Evolutionary conservation across 2,113 vertebrate species (phyloP).

Genomic region (Myrmecophaga tridactyla): DNA sequence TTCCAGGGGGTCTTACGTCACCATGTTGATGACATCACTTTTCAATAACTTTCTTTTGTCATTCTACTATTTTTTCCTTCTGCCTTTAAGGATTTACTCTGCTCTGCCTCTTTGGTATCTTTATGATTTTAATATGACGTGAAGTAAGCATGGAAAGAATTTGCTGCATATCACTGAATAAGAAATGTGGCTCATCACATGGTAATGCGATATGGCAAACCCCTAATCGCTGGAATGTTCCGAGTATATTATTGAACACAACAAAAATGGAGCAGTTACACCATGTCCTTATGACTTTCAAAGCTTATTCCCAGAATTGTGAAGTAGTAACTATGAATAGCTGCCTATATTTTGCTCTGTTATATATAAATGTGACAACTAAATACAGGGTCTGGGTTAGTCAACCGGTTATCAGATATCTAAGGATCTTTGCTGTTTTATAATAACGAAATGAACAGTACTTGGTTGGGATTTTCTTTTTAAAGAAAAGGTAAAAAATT

Average conservation of each 20-base stretch:
- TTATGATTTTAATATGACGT: constrained; percentile 21
- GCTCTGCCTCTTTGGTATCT: background rate
- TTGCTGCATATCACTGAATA: constrained; percentile 16
- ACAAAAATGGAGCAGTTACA: constrained; percentile 66
- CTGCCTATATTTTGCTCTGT: constrained; percentile 48
- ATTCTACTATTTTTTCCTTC: background rate
- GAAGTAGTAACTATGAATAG: constrained; percentile 68
- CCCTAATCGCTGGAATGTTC: constrained; percentile 45
- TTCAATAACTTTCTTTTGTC: background rate
- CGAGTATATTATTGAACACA: constrained; percentile 46
- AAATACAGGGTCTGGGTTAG: constrained; percentile 48
- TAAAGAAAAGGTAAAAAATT: background rate
- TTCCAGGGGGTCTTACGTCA: too few relatives aligned
- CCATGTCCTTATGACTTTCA: constrained; percentile 52
- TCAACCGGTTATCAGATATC: constrained; percentile 26
- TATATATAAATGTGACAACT: constrained; percentile 61
- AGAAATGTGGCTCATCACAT: constrained; percentile 12
- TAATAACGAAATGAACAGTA: background rate
- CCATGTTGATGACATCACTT: too few relatives aligned
- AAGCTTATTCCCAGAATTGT: constrained; percentile 70
- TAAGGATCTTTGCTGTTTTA: background rate
- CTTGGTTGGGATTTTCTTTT: background rate
- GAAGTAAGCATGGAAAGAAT: constrained; percentile 40
- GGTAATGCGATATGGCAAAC: constrained; percentile 9
- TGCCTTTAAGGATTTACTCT: background rate